Base-by-base conservation (phyloP, 2,113 vertebrate species). In the Cephalopterus ornatus region DNA sequence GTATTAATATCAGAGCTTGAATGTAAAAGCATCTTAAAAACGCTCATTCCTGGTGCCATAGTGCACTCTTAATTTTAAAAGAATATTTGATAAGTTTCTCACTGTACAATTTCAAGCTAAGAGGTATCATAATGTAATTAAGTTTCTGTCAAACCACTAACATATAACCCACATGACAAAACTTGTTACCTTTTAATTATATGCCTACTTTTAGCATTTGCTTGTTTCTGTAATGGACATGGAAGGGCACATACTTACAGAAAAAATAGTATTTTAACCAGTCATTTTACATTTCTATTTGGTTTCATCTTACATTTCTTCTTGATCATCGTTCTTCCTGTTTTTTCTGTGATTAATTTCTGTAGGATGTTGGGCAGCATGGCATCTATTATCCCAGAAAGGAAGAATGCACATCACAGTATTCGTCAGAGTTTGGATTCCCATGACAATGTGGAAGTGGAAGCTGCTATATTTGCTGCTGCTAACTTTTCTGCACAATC, bases 341-440 rank as follows among this genome's bases (percentile, higher is more conserved):
- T 44, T 24, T 61, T 46, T 67, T 26, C 39, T 91, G 73, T 81
- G 42, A 21, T 63, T 50, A 44, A 4, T 86, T 75, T 85, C 80
- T 94, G 18, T 85, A 99, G 99, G 94, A 99, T 99, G 99, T 97
- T 99, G 61, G 99, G 99, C 52, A 99, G 99, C 94, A 98, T 99
- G 98, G 99, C 99, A 12, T 99, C 99, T 35, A 99, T 99, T 85
- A 99, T 99, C 95, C 99, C 99, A 18, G 99, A 99, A 93, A 98
- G 99, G 88, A 99, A 99, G 97, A 99, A 99, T 41, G 99, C 99
- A 20, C 99, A 99, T 93, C 99, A 99, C 94, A 99, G 98, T 82
- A 99, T 99, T 96, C 99, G 99, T n/a, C 99, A 99, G 93, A 99
- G 99, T 95, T 97, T 99, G 91, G 99, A 99, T 95, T 99, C 99